phyloP scores from a whole-genome alignment of 2,888 invertebrate species.

The Caenorhabditis drosophilae region DNA sequence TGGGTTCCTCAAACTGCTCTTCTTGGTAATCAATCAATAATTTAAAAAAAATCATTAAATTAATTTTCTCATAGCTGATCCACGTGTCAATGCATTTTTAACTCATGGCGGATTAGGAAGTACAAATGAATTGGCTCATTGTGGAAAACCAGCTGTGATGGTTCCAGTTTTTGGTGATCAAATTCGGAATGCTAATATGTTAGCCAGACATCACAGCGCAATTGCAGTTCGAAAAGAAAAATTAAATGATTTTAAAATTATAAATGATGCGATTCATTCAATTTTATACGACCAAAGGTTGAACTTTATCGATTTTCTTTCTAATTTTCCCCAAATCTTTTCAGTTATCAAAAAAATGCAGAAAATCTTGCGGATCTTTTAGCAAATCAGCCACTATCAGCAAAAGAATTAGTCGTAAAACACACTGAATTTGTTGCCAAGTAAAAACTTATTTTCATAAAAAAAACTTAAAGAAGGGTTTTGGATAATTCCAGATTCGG shows the following conservation, averaged over 20 bases:
- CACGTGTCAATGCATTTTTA: conserved; percentile 17
- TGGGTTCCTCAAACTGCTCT: conserved; percentile 33
- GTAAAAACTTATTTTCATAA: no score
- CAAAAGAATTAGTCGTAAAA: conserved; percentile 16
- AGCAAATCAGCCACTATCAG: conserved; percentile 13
- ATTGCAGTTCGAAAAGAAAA: conserved; percentile 27
- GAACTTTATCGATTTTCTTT: no score
- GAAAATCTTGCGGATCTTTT: conserved; percentile 11
- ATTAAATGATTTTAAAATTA: conserved; percentile 8
- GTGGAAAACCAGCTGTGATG: conserved; percentile 25
- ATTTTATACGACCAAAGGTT: conserved; percentile 13
- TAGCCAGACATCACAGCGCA: conserved; percentile 18
- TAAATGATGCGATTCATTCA: conserved; percentile 12
- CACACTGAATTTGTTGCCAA: conserved; percentile 25
- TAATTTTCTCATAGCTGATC: conserved; percentile 11
- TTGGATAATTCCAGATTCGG: no score
- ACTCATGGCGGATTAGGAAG: conserved; percentile 30
- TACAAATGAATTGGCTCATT: conserved; percentile 24
- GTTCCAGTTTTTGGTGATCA: conserved; percentile 43
- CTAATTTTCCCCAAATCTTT: no score
- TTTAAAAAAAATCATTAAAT: background rate
- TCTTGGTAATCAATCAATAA: conserved; percentile 6
- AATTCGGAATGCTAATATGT: conserved; percentile 33
- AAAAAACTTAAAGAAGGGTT: no score
- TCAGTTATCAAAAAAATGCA: conserved; percentile 8